Evolutionary conservation across 2,888 invertebrate species (phyloP).

Genomic region (Ormyrus nitidulus): DNA sequence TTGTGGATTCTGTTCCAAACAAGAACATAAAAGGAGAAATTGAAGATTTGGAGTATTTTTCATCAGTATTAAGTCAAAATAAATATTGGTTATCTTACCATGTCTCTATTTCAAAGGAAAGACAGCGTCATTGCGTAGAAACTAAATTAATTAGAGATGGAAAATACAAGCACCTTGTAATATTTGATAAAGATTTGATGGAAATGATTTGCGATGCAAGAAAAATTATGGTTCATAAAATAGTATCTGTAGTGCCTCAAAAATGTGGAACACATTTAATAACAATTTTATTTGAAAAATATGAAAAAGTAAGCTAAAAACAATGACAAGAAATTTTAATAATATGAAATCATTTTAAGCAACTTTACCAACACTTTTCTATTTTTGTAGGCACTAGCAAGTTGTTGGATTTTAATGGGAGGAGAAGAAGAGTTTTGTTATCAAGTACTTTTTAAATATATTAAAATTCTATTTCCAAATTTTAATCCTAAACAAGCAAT

Average conservation of each 20-base stretch:
- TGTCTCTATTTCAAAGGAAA: not conserved
- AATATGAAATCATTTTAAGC: no score
- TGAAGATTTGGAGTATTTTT: not conserved
- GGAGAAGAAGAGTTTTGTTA: slow-evolving; percentile 5
- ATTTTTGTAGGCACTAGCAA: not conserved
- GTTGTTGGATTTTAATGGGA: slow-evolving; percentile 7
- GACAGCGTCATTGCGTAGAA: not conserved
- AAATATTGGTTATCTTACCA: not conserved
- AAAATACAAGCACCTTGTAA: slow-evolving; percentile 1
- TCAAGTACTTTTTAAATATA: slow-evolving; percentile 1
- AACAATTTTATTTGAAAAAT: slow-evolving; percentile 27
- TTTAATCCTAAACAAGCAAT: slow-evolving; percentile 20
- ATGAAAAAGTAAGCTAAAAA: slow-evolving; percentile 15
- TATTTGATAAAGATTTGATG: slow-evolving; percentile 15
- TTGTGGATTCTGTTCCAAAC: not conserved
- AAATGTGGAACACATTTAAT: slow-evolving; percentile 4
- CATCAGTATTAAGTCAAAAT: not conserved
- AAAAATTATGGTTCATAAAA: slow-evolving; percentile 20
- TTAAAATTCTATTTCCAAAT: slow-evolving; percentile 9
- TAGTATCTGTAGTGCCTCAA: not conserved
- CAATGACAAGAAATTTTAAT: not conserved
- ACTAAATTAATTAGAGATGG: not conserved
- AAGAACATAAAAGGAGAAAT: not conserved
- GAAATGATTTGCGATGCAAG: slow-evolving; percentile 15
- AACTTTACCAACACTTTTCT: not conserved